Percentiles rank a stretch among this genome's conserved stretches.
Conservation (phyloP, 2,113 vertebrate species). For the Spea bombifrons region DNA sequence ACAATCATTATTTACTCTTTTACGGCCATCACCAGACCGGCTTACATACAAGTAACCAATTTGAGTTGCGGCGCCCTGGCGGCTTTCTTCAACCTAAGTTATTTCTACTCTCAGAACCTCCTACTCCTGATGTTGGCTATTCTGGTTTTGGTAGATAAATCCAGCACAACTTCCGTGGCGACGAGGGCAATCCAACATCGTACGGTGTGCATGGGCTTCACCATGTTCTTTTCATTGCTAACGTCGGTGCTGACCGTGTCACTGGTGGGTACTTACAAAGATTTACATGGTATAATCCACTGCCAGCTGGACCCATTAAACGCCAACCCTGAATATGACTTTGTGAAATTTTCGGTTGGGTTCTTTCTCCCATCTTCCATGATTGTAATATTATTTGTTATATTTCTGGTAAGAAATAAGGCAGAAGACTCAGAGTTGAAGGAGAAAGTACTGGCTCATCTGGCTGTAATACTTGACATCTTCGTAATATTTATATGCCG, state of each 20-base stretch:
- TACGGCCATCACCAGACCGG: conserved; percentile 62
- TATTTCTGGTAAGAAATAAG: conserved; percentile 50
- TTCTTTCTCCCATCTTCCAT: conserved; percentile 61
- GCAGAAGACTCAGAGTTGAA: conserved; percentile 40
- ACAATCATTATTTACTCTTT: conserved; percentile 69
- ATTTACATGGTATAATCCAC: neutral
- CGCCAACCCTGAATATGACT: conserved; percentile 62
- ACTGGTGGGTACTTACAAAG: conserved; percentile 56
- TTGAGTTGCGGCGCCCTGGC: conserved; percentile 65
- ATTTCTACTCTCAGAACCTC: conserved; percentile 62
- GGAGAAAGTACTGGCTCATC: conserved; percentile 44
- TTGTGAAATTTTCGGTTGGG: conserved; percentile 65
- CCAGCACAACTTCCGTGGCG: conserved; percentile 25
- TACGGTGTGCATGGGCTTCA: conserved; percentile 46
- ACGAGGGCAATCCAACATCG: conserved; percentile 37
- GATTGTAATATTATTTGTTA: conserved; percentile 53
- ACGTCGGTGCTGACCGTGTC: conserved; percentile 56
- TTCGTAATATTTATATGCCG: conserved; percentile 52
- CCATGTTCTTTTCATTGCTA: conserved; percentile 53
- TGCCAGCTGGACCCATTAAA: conserved; percentile 67
- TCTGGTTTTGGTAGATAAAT: conserved; percentile 52
- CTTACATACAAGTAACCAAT: conserved; percentile 57
- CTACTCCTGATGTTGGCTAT: conserved; percentile 58
- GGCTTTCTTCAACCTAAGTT: conserved; percentile 67
- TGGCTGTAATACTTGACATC: conserved; percentile 35